Percentiles rank a stretch among this genome's conserved stretches.
These are phyloP conservation scores for Adelosebastes latens DNA, from an alignment of 2,797 vertebrate genomes.

Conservation along the genomic window DNA sequence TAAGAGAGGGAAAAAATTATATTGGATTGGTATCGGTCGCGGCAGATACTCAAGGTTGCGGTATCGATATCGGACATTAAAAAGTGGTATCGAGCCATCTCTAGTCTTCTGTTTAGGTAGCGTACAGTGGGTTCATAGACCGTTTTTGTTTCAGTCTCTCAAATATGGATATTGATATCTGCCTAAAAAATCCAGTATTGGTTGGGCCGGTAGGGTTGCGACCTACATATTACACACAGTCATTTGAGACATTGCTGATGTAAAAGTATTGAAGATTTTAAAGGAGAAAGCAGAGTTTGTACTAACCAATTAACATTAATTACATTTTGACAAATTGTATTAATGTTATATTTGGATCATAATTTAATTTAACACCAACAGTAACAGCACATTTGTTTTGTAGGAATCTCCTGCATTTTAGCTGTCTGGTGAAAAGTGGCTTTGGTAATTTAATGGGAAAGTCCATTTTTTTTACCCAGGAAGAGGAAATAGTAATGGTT, in stretches of 20 bases:
- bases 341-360: conserved; percentile 13
- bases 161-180: too few species aligned
- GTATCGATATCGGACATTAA: too few species aligned
- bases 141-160: too few species aligned
- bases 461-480: conserved; percentile 42
- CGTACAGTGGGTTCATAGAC: accelerated
- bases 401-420: conserved; percentile 14
- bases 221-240: accelerated
- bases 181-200: not conserved
- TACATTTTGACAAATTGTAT: not conserved
- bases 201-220: not conserved
- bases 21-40: too few species aligned
- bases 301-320: not conserved
- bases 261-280: not conserved
- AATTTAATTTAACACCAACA: not conserved
- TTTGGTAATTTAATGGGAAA: conserved; percentile 51
- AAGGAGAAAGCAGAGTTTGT: not conserved
- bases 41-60: too few species aligned
- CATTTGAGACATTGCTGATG: too few species aligned
- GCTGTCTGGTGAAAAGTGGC: conserved; percentile 36
- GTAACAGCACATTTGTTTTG: not conserved
- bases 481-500: conserved; percentile 50
- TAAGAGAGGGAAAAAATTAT: accelerated
- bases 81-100: too few species aligned
- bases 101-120: too few species aligned